A percentile compares a stretch with the other conserved stretches of the same genome.
Conservation (phyloP, 2,888 invertebrate species). For the Calameuta idolon region DNA sequence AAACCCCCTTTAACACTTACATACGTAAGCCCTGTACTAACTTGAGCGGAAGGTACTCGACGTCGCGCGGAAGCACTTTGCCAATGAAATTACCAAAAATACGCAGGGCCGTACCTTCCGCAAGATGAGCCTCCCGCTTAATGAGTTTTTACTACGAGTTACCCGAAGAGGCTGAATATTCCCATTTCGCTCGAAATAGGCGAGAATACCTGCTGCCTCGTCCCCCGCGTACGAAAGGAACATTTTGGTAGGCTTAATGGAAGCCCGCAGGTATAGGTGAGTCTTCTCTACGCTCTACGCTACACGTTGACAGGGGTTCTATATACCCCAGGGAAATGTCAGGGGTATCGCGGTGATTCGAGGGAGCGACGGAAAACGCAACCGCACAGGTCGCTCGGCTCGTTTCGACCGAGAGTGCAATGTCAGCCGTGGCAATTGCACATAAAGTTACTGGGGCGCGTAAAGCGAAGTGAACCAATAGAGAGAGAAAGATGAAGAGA, state of each 20-base stretch:
- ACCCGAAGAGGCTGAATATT: neutral
- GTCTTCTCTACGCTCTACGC: neutral
- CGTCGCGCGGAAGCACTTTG: neutral
- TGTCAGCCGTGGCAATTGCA: neutral
- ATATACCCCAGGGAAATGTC: neutral
- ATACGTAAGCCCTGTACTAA: neutral
- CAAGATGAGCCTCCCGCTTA: neutral
- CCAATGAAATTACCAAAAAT: neutral
- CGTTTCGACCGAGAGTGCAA: neutral
- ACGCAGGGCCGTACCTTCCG: neutral
- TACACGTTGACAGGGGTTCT: neutral
- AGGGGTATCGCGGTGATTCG: neutral
- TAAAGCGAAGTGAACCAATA: neutral
- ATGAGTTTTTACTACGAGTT: neutral
- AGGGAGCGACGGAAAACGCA: neutral
- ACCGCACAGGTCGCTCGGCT: neutral
- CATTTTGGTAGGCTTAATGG: neutral
- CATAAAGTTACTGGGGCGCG: neutral
- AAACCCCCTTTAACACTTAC: neutral
- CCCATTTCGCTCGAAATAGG: neutral
- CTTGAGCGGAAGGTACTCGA: neutral
- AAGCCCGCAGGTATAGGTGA: neutral
- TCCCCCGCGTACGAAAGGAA: neutral
- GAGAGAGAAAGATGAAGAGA: neutral
- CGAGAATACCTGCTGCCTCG: neutral